A percentile compares a stretch with the other conserved stretches of the same genome.
phyloP scores from a whole-genome alignment of 2,888 invertebrate species.

The Geophilus truncorum region DNA sequence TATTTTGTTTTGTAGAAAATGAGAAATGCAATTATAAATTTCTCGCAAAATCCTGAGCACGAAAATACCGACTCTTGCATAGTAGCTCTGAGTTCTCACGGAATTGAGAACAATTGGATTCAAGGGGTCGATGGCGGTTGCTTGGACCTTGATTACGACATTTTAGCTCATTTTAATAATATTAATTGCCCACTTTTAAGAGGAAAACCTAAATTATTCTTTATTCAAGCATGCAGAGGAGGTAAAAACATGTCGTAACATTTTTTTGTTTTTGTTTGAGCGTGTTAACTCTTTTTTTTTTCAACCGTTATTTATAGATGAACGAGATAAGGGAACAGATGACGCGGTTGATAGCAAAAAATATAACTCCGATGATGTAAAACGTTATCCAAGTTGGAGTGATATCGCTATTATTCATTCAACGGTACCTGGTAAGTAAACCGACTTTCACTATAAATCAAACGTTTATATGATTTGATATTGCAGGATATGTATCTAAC shows the following conservation, averaged over 20 bases:
- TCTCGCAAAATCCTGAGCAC: conserved; percentile 30
- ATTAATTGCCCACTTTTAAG: conserved; percentile 53
- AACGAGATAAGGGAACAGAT: neutral
- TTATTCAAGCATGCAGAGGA: conserved; percentile 41
- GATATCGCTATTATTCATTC: conserved; percentile 64
- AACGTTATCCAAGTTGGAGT: conserved; percentile 46
- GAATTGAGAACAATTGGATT: conserved; percentile 42
- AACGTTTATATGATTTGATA: conserved; percentile 15
- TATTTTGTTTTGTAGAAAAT: conserved; percentile 10
- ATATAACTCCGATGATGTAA: neutral
- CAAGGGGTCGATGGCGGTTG: conserved; percentile 54
- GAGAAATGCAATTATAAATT: conserved; percentile 31
- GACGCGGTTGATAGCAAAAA: neutral
- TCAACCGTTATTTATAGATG: conserved; percentile 33
- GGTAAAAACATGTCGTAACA: neutral
- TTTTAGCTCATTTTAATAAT: conserved; percentile 60
- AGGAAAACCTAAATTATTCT: conserved; percentile 41
- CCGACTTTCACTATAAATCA: neutral
- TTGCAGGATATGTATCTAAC: conserved; percentile 57
- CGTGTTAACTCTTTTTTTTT: no score
- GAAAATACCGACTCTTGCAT: conserved; percentile 37
- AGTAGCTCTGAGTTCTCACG: conserved; percentile 39
- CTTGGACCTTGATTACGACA: conserved; percentile 52
- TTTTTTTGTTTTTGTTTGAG: neutral
- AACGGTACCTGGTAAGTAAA: conserved; percentile 55